phyloP scores from a whole-genome alignment of 2,888 invertebrate species.

The Entomobrya multifasciata region DNA sequence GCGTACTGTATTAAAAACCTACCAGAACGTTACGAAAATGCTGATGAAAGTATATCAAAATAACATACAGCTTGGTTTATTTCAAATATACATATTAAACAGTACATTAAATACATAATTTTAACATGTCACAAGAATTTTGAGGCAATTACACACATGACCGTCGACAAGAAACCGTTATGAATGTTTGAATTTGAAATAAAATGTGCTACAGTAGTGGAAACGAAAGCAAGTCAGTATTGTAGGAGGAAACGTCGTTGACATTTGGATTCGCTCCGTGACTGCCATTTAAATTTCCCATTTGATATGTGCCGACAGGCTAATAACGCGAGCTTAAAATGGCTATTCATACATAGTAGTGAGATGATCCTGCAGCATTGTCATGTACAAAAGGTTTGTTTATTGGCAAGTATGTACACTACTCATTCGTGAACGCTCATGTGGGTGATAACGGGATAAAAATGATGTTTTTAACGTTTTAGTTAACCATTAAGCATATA shows the following conservation, averaged over 20 bases:
- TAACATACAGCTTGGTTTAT: neutral
- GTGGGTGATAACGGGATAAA: too few species aligned
- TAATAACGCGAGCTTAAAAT: slow-evolving; percentile 47
- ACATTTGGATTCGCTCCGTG: slow-evolving; percentile 60
- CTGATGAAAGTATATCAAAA: slow-evolving; percentile 2
- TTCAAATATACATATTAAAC: too few species aligned
- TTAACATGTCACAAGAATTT: neutral
- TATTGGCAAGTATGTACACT: too few species aligned
- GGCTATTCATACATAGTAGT: neutral
- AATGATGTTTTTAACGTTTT: too few species aligned
- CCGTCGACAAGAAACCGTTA: neutral
- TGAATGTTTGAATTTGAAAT: slow-evolving; percentile 22
- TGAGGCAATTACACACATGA: neutral
- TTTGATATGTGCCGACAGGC: slow-evolving; percentile 61
- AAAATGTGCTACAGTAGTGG: neutral
- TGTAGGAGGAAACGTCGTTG: slow-evolving; percentile 47
- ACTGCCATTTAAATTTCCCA: slow-evolving; percentile 57
- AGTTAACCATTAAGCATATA: too few species aligned
- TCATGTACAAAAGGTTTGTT: too few species aligned
- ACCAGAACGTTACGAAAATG: neutral
- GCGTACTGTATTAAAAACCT: too few species aligned
- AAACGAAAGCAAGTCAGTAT: neutral
- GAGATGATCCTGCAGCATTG: neutral
- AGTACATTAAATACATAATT: neutral
- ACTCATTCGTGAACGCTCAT: too few species aligned